Base-by-base conservation (phyloP, 2,888 invertebrate species). In the Caenorhabditis virilis region DNA sequence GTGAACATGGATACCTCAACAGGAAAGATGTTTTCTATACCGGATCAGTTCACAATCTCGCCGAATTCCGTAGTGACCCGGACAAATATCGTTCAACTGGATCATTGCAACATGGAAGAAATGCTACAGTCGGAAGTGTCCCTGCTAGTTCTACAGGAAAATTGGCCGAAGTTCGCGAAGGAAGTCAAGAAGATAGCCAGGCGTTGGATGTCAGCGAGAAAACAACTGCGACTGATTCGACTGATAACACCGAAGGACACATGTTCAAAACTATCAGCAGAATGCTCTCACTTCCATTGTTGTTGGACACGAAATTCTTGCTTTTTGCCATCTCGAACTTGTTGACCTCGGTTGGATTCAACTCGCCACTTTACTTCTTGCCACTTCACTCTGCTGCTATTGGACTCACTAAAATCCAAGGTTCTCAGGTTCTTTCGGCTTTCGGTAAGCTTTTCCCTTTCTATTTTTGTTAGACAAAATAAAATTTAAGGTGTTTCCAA, bases 271-370 rank as follows among this genome's bases (percentile, higher is more conserved):
- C 76, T 5, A 61, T 81, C 46, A 72, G 67, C 55, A 76, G 83
- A 85, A 92, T 94, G 91, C 88, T 95, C 80, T 91, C 94, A 83
- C 87, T 94, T 70, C 88, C 89, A 0, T 87, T 98, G 47, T 87
- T 97, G 58, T 88, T 89, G 76, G 91, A 94, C 85, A 88, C 90
- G 26, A 87, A 94, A 69, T 97, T 95, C 84, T 87, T 95, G 69
- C 86, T 95, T 63, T 97, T 95, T 84, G 89, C 90, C 15, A 78
- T 92, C 53, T 95, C 95, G 36, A 98, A 98, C 85, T 93, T 98
- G 84, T 89, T 91, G 83, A 93, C 93, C 41, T 94, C 92, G 83
- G 90, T 95, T 82, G 94, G 94, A 63, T 94, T 93, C 87, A 92
- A 93, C 84, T 89, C 94, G 82, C 95, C 95, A 33, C 93, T 93